A percentile compares a stretch with the other conserved stretches of the same genome.
These are phyloP conservation scores for Speoplatyrhinus poulsoni DNA, from an alignment of 2,113 vertebrate genomes.

Conservation along the genomic window DNA sequence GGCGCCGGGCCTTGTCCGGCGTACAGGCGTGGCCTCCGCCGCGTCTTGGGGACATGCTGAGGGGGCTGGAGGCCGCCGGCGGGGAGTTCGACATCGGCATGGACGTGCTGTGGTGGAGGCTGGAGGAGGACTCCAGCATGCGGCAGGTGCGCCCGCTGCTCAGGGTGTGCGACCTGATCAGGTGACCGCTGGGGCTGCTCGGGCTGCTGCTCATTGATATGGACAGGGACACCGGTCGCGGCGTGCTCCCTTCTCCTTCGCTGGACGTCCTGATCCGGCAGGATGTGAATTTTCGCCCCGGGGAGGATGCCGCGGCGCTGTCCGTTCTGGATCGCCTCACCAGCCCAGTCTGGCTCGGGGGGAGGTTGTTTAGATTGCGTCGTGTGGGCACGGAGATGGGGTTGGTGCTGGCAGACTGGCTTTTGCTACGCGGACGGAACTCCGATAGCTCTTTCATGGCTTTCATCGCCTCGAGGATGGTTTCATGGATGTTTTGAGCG, in stretches of 20 bases:
- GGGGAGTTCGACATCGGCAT: constrained; percentile 87
- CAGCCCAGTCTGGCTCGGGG: constrained; percentile 83
- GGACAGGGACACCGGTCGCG: constrained; percentile 72
- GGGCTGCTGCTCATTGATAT: constrained; percentile 81
- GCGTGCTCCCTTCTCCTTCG: constrained; percentile 79
- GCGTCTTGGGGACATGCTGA: constrained; percentile 86
- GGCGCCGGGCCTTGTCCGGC: constrained; percentile 81
- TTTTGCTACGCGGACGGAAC: constrained; percentile 95
- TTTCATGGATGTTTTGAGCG: constrained; percentile 98
- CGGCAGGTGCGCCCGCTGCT: constrained; percentile 69
- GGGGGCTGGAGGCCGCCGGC: constrained; percentile 82
- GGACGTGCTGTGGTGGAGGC: constrained; percentile 85
- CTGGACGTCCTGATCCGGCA: constrained; percentile 84
- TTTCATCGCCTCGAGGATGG: constrained; percentile 96
- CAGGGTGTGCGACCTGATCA: constrained; percentile 82
- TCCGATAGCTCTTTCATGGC: constrained; percentile 94
- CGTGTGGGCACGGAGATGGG: constrained; percentile 80
- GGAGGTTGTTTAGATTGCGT: constrained; percentile 81
- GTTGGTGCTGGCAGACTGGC: constrained; percentile 88
- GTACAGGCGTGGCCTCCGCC: constrained; percentile 74
- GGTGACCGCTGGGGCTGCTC: constrained; percentile 79
- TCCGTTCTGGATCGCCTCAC: constrained; percentile 80
- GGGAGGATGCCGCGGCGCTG: constrained; percentile 75
- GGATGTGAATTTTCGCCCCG: constrained; percentile 70
- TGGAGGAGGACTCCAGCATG: constrained; percentile 65